These are phyloP conservation scores for Actenoides lindsayi DNA, from an alignment of 2,113 vertebrate species.

Conservation along the genomic window DNA sequence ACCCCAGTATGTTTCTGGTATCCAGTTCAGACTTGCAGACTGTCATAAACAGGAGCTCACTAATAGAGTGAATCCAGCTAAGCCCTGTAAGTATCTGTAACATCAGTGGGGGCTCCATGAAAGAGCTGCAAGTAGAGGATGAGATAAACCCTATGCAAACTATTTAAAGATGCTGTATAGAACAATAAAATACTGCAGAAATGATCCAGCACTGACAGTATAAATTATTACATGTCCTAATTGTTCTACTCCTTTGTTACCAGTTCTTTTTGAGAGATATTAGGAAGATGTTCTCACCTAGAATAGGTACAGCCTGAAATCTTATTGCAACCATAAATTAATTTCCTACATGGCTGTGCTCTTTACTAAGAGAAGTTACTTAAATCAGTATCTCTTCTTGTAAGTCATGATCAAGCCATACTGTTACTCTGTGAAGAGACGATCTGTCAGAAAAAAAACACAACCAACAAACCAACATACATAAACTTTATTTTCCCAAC, in stretches of 20 bases:
- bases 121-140: background rate
- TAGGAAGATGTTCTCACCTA: background rate
- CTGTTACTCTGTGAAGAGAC: background rate
- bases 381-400: background rate
- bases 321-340: background rate
- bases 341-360: background rate
- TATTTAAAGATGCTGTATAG: background rate
- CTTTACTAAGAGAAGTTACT: background rate
- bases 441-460: slow-evolving; percentile 34
- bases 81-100: background rate
- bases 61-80: background rate
- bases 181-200: background rate
- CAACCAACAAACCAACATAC: background rate
- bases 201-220: background rate
- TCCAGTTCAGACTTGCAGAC: background rate
- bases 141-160: background rate
- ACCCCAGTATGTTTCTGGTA: background rate
- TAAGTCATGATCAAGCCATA: background rate
- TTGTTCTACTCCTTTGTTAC: background rate
- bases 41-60: background rate
- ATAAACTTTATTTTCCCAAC: slow-evolving; percentile 17
- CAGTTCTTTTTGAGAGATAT: background rate
- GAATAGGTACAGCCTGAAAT: background rate
- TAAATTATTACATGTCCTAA: background rate
- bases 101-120: background rate